Conservation (phyloP, 2,888 invertebrate genomes). For the Cerastis rubricosa region DNA sequence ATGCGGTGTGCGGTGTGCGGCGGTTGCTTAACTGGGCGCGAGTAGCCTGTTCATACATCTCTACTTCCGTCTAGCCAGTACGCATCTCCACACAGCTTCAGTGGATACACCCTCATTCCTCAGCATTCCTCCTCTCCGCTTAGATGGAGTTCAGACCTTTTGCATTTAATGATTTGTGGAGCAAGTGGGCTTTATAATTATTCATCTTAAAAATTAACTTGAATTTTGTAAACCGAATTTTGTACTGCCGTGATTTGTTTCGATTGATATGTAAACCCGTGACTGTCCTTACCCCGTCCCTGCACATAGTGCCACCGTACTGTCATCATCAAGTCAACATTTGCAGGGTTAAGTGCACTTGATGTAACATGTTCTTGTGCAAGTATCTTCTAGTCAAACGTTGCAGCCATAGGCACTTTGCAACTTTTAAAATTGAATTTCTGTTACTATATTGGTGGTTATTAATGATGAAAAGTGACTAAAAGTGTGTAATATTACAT, state of each 20-base stretch:
- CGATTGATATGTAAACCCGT: background rate
- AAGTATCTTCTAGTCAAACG: background rate
- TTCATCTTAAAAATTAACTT: too few relatives aligned
- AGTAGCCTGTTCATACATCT: background rate
- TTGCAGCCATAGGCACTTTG: background rate
- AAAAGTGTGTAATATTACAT: background rate
- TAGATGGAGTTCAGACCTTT: too few relatives aligned
- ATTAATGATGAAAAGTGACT: background rate
- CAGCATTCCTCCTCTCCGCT: too few relatives aligned
- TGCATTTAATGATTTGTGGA: too few relatives aligned
- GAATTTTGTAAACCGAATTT: too few relatives aligned
- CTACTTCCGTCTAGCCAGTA: background rate
- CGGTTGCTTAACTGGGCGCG: too few relatives aligned
- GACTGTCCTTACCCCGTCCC: slow-evolving; percentile 21
- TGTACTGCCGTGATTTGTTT: too few relatives aligned
- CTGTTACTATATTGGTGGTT: background rate
- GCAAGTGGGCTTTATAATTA: too few relatives aligned
- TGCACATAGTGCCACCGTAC: slow-evolving; percentile 34
- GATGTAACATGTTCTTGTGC: slow-evolving; percentile 27
- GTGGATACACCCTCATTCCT: too few relatives aligned
- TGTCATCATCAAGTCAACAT: slow-evolving; percentile 51
- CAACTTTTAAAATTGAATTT: background rate
- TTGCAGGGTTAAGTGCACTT: slow-evolving; percentile 60
- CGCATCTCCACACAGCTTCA: background rate
- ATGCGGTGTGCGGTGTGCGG: too few relatives aligned